phyloP scores from a whole-genome alignment of 1,140 invertebrate species.

The Camponotus vicinus region DNA sequence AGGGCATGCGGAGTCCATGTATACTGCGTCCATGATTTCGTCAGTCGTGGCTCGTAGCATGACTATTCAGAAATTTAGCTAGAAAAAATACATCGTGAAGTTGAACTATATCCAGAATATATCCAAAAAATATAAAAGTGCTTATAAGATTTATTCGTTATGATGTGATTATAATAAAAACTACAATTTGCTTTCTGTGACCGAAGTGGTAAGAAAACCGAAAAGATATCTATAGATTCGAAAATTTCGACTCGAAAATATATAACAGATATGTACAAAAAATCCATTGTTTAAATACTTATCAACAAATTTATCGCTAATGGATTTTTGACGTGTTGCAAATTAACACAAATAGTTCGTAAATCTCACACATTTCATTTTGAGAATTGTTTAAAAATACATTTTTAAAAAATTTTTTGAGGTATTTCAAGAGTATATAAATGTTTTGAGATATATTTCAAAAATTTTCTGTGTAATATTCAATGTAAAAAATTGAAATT shows the following conservation, averaged over 20 bases:
- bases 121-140: background rate
- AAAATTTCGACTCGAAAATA: background rate
- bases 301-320: background rate
- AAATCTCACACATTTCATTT: background rate
- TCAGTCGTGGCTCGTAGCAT: background rate
- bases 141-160: background rate
- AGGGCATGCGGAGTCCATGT: no score
- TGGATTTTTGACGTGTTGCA: background rate
- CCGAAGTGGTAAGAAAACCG: background rate
- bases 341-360: background rate
- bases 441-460: background rate
- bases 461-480: background rate
- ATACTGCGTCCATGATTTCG: no score
- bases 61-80: background rate
- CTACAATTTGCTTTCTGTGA: background rate
- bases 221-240: background rate
- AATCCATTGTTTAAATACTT: background rate
- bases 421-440: no score
- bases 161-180: background rate
- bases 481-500: background rate
- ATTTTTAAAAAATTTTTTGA: no score
- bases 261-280: background rate
- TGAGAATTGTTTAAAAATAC: background rate
- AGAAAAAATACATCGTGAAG: background rate
- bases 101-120: background rate